Evolutionary conservation across 1,140 invertebrate genomes (phyloP), one percentile per base, ranked within the genome.

Genomic region (Trichomalopsis sarcophagae): DNA sequence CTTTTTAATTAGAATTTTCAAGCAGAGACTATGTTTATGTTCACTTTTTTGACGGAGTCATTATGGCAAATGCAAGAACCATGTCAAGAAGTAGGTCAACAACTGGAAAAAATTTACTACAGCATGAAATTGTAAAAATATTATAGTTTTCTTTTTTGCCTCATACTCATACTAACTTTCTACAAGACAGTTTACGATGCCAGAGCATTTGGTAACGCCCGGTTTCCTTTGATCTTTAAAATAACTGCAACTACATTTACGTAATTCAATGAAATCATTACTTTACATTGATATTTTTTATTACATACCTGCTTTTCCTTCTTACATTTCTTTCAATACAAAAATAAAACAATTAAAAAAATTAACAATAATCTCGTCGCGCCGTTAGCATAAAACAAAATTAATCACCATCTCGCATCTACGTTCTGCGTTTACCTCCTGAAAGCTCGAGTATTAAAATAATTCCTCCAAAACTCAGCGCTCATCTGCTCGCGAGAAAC

Each of bases 221-320:
- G 71, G 71, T 74, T n/a, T 7, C 11, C n/a, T 82, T 76, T 82
- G 73, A 82, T 82, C 50, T 82, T 23, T 7, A 62, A 33, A 74
- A 47, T 5, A 13, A 21, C 80, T 50, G 47, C 40, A 9, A 50
- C 14, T 50, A 50, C 47, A 4, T 50, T 50, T 50, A 50, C 47
- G 14, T 14, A 50, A 50, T 50, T 50, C 47, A 50, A 50, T 50
- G 14, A 50, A 50, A 14, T 10, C 13, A 50, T 50, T 7, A 44
- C 9, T 44, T 44, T 9, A 44, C 40, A 10, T 44, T 44, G 10
- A 44, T 44, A 44, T 44, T 44, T 44, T 44, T 44, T 44, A 44
- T 44, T 44, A 11, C 40, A 44, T 44, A 27, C 40, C 40, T 44
- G 40, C 9, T 9, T 11, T 44, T 7, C 40, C 40, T 44, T 44